Percentiles rank a stretch among this genome's conserved stretches.
These are phyloP conservation scores for Dynastes maya DNA, from an alignment of 2,888 invertebrate genomes.

Conservation along the genomic window DNA sequence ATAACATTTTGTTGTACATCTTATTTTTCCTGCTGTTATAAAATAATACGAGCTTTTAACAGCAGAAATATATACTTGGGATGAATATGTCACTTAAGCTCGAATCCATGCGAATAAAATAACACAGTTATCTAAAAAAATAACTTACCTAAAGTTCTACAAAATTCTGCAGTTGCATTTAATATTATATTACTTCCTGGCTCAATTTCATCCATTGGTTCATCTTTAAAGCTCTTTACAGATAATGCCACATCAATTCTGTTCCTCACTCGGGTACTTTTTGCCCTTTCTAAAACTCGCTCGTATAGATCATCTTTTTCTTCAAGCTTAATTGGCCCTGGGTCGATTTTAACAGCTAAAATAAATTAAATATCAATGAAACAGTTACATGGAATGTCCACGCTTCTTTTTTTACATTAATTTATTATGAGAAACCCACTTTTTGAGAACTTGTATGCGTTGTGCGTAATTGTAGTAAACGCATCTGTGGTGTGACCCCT, in stretches of 20 bases:
- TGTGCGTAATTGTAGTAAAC: no score
- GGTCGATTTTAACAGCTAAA: constrained; percentile 47
- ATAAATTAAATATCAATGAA: constrained; percentile 1
- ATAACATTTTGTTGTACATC: no score
- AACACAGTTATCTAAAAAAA: no score
- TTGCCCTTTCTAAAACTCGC: constrained; percentile 74
- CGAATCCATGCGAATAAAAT: no score
- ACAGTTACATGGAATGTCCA: not conserved
- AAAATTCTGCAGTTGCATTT: constrained; percentile 97
- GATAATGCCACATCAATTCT: constrained; percentile 63
- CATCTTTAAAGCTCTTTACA: constrained; percentile 64
- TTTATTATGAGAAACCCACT: no score
- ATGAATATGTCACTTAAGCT: no score
- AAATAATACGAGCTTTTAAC: no score
- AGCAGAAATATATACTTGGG: no score
- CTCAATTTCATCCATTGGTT: constrained; percentile 64
- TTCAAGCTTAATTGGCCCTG: constrained; percentile 74
- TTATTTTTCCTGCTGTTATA: no score
- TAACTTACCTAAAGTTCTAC: constrained; percentile 81
- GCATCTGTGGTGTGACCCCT: no score
- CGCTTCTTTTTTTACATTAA: no score
- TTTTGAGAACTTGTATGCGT: no score
- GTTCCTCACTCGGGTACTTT: constrained; percentile 74
- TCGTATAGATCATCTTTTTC: constrained; percentile 73
- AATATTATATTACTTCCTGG: constrained; percentile 81